Conservation (phyloP, 1,140 invertebrate genomes). For the silkworm (Bombyx mori) region DNA sequence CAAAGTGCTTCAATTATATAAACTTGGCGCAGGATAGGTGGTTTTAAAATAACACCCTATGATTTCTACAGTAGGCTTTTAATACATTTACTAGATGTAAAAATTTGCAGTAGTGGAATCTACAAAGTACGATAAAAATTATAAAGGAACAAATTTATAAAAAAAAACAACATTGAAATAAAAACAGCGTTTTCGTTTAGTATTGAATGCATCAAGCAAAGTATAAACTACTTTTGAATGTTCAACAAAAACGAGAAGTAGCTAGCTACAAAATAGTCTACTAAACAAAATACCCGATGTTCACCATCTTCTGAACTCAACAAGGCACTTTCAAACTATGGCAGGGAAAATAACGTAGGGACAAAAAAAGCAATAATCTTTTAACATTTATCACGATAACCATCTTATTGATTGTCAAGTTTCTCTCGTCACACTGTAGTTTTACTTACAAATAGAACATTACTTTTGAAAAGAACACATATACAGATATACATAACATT, state of each 20-base stretch:
- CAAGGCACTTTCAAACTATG: too few relatives aligned
- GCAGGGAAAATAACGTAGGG: too few relatives aligned
- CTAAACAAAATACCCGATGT: too few relatives aligned
- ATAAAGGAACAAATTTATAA: constrained; percentile 13
- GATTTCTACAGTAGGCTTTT: constrained; percentile 52
- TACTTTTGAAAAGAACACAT: constrained; percentile 45
- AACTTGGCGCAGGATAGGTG: too few relatives aligned
- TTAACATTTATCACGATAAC: too few relatives aligned
- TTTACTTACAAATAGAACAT: constrained; percentile 58
- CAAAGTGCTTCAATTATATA: too few relatives aligned
- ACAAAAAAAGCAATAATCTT: too few relatives aligned
- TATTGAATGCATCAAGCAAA: constrained; percentile 24
- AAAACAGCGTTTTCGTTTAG: constrained; percentile 8
- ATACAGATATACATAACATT: constrained; percentile 51
- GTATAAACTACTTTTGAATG: constrained; percentile 22
- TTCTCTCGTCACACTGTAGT: constrained; percentile 64
- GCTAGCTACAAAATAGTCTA: constrained; percentile 22
- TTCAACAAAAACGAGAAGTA: constrained; percentile 32
- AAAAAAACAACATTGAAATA: too few relatives aligned
- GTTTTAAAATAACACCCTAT: constrained; percentile 34
- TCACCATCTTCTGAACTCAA: too few relatives aligned
- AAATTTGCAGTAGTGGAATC: constrained; percentile 27
- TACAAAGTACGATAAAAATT: constrained; percentile 37
- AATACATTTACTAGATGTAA: constrained; percentile 46
- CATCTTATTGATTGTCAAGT: constrained; percentile 32